A percentile compares a stretch with the other conserved stretches of the same genome.
Conservation (phyloP, 1,140 invertebrate species). For the Zelostemma sp. region DNA sequence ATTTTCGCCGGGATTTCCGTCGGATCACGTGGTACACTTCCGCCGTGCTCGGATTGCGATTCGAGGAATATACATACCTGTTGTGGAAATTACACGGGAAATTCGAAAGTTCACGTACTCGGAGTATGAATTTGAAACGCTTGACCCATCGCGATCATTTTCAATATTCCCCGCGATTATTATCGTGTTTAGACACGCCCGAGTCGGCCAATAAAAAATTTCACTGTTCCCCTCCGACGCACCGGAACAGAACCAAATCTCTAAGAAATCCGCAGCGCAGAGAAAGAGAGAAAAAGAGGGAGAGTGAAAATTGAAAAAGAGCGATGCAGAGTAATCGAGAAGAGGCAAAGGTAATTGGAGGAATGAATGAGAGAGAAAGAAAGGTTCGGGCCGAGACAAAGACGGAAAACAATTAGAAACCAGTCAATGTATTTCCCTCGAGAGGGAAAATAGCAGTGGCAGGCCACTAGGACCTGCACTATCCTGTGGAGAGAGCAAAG, state of each 20-base stretch:
- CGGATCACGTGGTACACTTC: constrained; percentile 40
- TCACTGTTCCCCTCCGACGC: not conserved
- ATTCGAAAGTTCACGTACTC: constrained; percentile 55
- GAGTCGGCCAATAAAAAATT: not conserved
- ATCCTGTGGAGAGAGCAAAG: constrained; percentile 21
- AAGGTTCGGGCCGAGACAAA: constrained; percentile 19
- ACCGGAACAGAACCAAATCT: no score
- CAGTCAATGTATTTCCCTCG: constrained; percentile 57
- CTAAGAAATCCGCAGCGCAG: not conserved
- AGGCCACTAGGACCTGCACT: not conserved
- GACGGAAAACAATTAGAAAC: constrained; percentile 58
- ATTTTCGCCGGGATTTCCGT: constrained; percentile 53
- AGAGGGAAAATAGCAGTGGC: constrained; percentile 47
- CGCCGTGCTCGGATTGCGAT: constrained; percentile 32
- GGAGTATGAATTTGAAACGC: constrained; percentile 38
- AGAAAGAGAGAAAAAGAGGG: not conserved
- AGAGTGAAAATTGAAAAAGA: constrained; percentile 14
- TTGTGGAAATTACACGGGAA: constrained; percentile 64
- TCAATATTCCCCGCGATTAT: constrained; percentile 30
- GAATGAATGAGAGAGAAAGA: constrained; percentile 6
- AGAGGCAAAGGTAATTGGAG: not conserved
- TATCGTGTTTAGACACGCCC: constrained; percentile 28
- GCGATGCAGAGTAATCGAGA: not conserved
- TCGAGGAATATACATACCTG: constrained; percentile 39
- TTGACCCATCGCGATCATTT: constrained; percentile 40